Conservation (phyloP, 2,797 vertebrate species). For the Pseudochaenichthys georgianus region DNA sequence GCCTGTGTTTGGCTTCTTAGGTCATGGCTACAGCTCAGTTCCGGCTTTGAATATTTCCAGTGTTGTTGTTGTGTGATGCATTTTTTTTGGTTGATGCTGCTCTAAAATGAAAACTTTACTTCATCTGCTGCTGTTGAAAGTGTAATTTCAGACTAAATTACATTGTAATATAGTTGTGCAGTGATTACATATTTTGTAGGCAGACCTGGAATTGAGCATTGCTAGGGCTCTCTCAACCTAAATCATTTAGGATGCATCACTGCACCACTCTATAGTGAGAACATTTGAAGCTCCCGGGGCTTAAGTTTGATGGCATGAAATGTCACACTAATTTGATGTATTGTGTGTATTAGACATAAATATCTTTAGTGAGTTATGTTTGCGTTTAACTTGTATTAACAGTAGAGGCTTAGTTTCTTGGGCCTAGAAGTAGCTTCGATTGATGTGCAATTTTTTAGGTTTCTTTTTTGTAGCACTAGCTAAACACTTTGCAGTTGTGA, state of each 20-base stretch:
- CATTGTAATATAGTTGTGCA: too few relatives aligned
- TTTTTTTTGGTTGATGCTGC: slow-evolving; percentile 8
- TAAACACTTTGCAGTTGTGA: too few relatives aligned
- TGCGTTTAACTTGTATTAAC: not conserved
- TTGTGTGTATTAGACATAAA: too few relatives aligned
- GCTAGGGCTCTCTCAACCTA: too few relatives aligned
- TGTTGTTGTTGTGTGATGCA: slow-evolving; percentile 7
- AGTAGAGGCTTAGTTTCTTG: not conserved
- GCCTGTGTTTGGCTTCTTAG: not conserved
- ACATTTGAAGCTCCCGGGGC: not conserved
- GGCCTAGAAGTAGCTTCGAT: too few relatives aligned
- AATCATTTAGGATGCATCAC: too few relatives aligned
- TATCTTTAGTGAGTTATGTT: not conserved
- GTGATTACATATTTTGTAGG: too few relatives aligned
- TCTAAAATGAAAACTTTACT: not conserved
- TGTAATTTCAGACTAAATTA: not conserved
- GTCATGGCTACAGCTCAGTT: not conserved
- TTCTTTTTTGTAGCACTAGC: too few relatives aligned
- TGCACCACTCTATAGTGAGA: too few relatives aligned
- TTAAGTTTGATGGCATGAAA: too few relatives aligned
- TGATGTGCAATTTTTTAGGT: too few relatives aligned
- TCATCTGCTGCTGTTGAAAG: not conserved
- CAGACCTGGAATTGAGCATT: too few relatives aligned
- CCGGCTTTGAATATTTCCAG: not conserved
- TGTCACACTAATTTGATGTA: not conserved